Evolutionary conservation across 2,797 vertebrate genomes (phyloP).

Genomic region (Tokudaia muenninki): DNA sequence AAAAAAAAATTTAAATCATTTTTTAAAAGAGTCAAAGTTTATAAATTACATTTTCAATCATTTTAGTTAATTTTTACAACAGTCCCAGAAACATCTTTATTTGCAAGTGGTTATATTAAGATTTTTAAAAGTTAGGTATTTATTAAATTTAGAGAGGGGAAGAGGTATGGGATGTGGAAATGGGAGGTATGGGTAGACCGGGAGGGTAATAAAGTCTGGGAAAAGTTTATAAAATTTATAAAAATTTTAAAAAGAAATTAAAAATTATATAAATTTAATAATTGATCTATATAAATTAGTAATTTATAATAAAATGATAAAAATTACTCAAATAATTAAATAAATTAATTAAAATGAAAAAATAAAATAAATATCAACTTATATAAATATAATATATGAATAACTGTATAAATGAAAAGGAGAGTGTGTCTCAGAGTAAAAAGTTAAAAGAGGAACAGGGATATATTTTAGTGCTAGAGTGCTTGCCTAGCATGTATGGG

Average conservation of each 20-base stretch:
- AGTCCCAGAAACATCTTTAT: not conserved
- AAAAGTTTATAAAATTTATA: no score
- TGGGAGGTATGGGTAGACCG: no score
- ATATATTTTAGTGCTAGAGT: not conserved
- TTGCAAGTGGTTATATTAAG: slow-evolving; percentile 59
- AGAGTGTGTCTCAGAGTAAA: not conserved
- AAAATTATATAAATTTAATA: not conserved
- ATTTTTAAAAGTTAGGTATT: slow-evolving; percentile 30
- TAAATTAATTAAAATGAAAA: not conserved
- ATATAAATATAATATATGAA: not conserved
- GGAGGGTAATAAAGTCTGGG: no score
- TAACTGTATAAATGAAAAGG: not conserved
- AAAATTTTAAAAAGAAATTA: no score
- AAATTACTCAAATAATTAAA: not conserved
- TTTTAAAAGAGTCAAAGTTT: not conserved
- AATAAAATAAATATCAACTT: not conserved
- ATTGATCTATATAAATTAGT: not conserved
- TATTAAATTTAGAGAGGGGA: not conserved
- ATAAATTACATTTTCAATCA: slow-evolving; percentile 40
- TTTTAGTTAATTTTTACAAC: slow-evolving; percentile 28
- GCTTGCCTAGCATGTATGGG: not conserved
- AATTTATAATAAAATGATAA: no score
- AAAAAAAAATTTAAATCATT: not conserved
- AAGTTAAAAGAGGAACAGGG: not conserved
- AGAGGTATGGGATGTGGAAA: no score